Evolutionary conservation across 1,140 invertebrate species (phyloP), one percentile per base, ranked within the genome.

Genomic region (Charaxes varanes): DNA sequence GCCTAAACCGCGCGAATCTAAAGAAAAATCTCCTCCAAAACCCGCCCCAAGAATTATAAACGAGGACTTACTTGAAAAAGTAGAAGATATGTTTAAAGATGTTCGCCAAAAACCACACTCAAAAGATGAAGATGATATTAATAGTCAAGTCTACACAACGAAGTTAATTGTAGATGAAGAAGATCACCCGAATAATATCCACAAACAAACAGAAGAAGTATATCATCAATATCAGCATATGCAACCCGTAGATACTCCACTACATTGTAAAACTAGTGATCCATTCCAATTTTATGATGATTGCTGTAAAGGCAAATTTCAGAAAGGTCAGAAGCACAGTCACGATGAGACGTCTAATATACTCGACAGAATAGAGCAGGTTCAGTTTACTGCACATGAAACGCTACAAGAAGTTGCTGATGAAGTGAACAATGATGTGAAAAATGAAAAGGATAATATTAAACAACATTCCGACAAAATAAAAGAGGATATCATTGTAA

Each of bases 71-170:
- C 58, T 84, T 3, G 74, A 64, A 34, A 84, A 84, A 69, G 76
- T 85, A 5, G 80, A 85, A 13, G 81, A 85, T 55, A 83, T 85
- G 73, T 85, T 85, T 47, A 79, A 71, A 58, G 76, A 79, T 36
- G 59, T 85, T 4, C 59, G 72, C 24, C 43, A 62, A 8, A 82
- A 83, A 53, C 73, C 77, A 14, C 61, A 62, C n/a, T 27, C 57
- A 0, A 74, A 62, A 41, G 68, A 72, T 4, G 70, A 76, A 4
- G 79, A 85, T n/a, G 68, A 80, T 30, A 11, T 67, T 4, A 54
- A 70, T 24, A 72, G 36, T 13, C 26, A 69, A 38, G 50, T 85
- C 1, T 83, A 84, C 41, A 46, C 62, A 1, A 83, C 82, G 3
- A 81, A 76, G 48, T 31, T 83, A 23, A 69, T 84, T 6, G 70